Base-by-base conservation (phyloP, 2,113 vertebrate genomes). In the Rostratula benghalensis region DNA sequence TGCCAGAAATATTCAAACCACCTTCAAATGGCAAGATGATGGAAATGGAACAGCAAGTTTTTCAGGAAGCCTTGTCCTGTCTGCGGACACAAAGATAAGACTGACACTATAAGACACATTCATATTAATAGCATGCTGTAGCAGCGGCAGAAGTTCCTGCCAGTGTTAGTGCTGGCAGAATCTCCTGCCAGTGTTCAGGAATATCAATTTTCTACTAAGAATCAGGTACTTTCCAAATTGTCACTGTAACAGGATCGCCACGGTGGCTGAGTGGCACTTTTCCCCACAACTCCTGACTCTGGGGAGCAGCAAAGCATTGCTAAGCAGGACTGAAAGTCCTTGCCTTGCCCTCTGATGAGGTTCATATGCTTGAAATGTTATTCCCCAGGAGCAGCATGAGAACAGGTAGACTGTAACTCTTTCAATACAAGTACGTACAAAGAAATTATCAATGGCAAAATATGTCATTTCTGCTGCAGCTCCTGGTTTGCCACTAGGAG, bases 61-160 rank as follows among this genome's bases (percentile, higher is more conserved):
- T 94, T 95, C 89, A 95, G 96, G 96, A 96, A 96, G 84, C 85
- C 39, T 82, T 60, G 16, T 45, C 30, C 61, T 31, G 35, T 50
- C 61, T 95, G 91, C 57, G 65, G 33, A 27, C 69, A 61, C 57
- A 85, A 68, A 95, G 93, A 97, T 95, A 96, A 79, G 17, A 31
- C 37, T 46, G 27, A 75, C 5, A 0, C 37, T 87, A 57, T 45
- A 50, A 48, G 75, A 87, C 93, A 57, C 2, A 0, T 53, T 81
- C 1, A 4, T 70, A 87, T n/a, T 54, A 15, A 5, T 3, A 19
- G 4, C 2, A 1, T 2, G 0, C 41, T 75, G 33, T 41, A 83
- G 35, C 20, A 78, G 45, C 22, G 48, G 13, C 25, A 94, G 74
- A 84, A 63, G 15, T 5, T 93, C 51, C 51, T 83, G 35, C 8